These are phyloP conservation scores for Tautogolabrus adspersus DNA, from an alignment of 2,113 vertebrate genomes.

Conservation along the genomic window DNA sequence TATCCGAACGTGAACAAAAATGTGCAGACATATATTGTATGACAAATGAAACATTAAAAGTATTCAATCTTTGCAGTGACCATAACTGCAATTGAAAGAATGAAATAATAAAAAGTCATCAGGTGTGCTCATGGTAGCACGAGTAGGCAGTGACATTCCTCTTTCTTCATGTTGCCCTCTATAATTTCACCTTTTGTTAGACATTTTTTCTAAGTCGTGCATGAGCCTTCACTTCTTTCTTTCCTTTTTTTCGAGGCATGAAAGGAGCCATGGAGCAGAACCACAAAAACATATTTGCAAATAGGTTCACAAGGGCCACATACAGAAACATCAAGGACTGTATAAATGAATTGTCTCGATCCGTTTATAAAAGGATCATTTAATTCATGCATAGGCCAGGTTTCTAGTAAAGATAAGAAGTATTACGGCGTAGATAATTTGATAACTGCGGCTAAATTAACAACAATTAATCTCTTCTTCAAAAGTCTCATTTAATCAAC, in stretches of 20 bases:
- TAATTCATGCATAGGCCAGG: too few relatives aligned
- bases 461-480: too few relatives aligned
- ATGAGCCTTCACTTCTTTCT: neutral
- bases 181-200: conserved; percentile 39
- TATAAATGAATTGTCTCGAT: too few relatives aligned
- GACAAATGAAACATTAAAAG: too few relatives aligned
- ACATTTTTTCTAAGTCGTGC: neutral
- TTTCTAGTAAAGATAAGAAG: too few relatives aligned
- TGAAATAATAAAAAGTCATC: conserved; percentile 19
- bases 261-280: conserved; percentile 8
- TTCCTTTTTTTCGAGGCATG: neutral
- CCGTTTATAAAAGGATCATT: too few relatives aligned
- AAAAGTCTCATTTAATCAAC: too few relatives aligned
- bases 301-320: neutral
- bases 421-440: too few relatives aligned
- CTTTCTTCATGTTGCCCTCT: neutral
- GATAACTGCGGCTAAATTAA: too few relatives aligned
- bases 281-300: neutral
- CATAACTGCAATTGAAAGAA: conserved; percentile 1
- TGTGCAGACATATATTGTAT: too few relatives aligned
- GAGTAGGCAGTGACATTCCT: conserved; percentile 8
- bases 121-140: neutral
- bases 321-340: neutral
- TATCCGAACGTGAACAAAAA: conserved; percentile 1
- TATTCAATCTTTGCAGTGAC: neutral